Evolutionary conservation across 2,888 invertebrate species (phyloP), one percentile per base, ranked within the genome.

Genomic region (Volucella inanis): DNA sequence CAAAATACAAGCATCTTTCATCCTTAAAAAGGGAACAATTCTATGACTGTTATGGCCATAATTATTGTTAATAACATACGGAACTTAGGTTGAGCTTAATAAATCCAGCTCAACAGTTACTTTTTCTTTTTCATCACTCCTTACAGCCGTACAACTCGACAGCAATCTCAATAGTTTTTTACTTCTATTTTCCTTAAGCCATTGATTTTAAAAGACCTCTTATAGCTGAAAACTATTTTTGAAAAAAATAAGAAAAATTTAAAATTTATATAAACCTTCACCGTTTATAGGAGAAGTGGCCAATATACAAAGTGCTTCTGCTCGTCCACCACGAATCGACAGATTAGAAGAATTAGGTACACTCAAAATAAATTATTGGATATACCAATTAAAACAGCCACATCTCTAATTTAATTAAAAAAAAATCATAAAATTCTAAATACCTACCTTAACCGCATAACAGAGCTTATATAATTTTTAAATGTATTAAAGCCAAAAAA

Each of bases 261-360:
- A 15, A 55, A n/a, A 52, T 59, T 47, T 14, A 14, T 65, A 78
- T 14, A 68, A 49, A 45, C 31, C 65, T 47, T 55, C 76, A 68
- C 62, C 62, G 45, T 77, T 31, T 77, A 62, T 81, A 85, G 85
- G 85, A 76, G 85, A 81, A 43, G 85, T 72, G 11, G 31, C 85
- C 47, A 49, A 50, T 77, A 62, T 62, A 41, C 41, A 71, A 55
- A 64, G 47, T 81, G 76, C 57, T 62, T 47, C 83, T 52, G 47
- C 67, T 72, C 91, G 91, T 88, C 90, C 89, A 88, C 91, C 91
- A 65, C 89, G 90, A 89, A 90, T 91, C 90, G 91, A 90, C 88
- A 90, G 91, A 87, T 90, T 91, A 88, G 89, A 90, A 88, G 89
- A 91, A 89, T 89, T 91, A 91, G 91, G 91, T 91, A 91, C 89